Base-by-base conservation (phyloP, 2,888 invertebrate genomes). In the Ceraclea dissimilis region DNA sequence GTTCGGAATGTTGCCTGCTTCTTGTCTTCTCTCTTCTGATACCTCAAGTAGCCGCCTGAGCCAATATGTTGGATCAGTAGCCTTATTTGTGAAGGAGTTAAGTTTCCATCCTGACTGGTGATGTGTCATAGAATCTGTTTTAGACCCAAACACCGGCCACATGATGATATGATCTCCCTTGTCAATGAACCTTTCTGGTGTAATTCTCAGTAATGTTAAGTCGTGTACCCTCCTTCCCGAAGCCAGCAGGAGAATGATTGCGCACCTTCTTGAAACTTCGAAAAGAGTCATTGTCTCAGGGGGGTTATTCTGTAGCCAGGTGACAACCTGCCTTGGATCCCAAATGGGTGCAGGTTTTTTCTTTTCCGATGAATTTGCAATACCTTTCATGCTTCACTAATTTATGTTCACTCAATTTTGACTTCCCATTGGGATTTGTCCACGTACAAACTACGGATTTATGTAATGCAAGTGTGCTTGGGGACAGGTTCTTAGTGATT, bases 71-170 rank as follows among this genome's bases (percentile, higher is more conserved):
- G 44, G 44, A 44, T 44, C 44, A 16, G 44, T 44, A 6, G 44
- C 44, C n/a, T 17, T 44, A 16, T 44, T 17, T 44, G 11, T 44
- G 17, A 16, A 44, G 13, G 44, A 8, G 6, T 44, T 44, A 11
- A 44, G 17, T 44, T 44, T 44, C 44, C 44, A 44, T 16, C 44
- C 44, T 17, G 44, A 44, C 16, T 44, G 44, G 13, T 44, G 44
- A 16, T 44, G 44, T 17, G 44, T 44, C 17, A 17, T 5, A 16
- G 44, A 44, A 16, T 44, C 44, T 17, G 44, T 44, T 44, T 44
- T 44, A 13, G 44, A 44, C 5, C 44, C 44, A 44, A 16, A 44
- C 6, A 17, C 44, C 6, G 44, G 44, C 44, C 44, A 44, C 44
- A 44, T 44, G n/a, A 44, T 44, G 6, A 44, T 44, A 16, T 44